Evolutionary conservation across 1,140 invertebrate genomes (phyloP), one percentile per base, ranked within the genome.

Genomic region (Babylonia areolata): DNA sequence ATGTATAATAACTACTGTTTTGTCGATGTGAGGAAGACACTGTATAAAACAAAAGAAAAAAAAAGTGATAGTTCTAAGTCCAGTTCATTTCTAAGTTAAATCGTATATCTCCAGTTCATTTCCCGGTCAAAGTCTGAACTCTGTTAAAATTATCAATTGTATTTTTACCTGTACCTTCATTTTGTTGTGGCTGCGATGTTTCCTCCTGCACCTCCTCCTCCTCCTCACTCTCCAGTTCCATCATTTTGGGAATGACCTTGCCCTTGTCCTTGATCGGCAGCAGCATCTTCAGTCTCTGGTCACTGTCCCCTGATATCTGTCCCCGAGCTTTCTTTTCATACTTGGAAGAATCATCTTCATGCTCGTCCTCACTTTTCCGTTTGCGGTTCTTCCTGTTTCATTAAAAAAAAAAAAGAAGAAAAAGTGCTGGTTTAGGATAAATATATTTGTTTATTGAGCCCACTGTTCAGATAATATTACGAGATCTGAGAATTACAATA

Each of bases 201-300:
- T 39, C n/a, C 46, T 75, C 77, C 80, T 39, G 15, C 46, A 58
- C 77, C 80, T 86, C 86, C 71, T 84, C 73, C 35, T 85, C 54
- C 39, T 89, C 85, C 35, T 86, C 87, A 64, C 81, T 83, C 85
- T 87, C 73, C 58, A 64, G 12, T 31, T 86, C 86, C 23, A 88
- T 86, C 83, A 90, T 88, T 64, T 90, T 87, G 73, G 88, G 88
- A 40, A 92, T 88, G 42, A 92, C 81, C 31, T 85, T 84, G 20
- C 91, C 91, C 78, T 92, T 91, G 46, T 86, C 90, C 89, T 93
- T 94, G 37, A 93, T 93, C 12, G 93, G 93, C 64, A 94, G 77
- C 86, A 94, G 75, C 79, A 87, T 88, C 78, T 91, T 92, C 46
- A 91, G 69, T 37, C 86, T 90, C 20, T 90, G 51, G 23, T 75